A percentile compares a stretch with the other conserved stretches of the same genome.
phyloP scores from a whole-genome alignment of 2,888 invertebrate genomes.

The Baccha elongata region DNA sequence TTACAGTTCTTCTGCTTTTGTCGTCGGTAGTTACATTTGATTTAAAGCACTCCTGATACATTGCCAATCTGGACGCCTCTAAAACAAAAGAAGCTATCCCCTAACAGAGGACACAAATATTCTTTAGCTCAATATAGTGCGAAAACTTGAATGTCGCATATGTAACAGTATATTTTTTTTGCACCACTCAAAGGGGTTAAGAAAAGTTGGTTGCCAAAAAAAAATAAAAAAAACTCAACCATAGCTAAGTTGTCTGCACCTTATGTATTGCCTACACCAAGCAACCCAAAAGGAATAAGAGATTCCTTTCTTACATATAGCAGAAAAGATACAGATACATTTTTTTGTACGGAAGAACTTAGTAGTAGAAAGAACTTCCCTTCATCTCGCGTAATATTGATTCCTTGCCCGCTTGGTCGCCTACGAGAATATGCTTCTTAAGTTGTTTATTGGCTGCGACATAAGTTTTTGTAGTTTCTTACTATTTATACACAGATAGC shows the following conservation, averaged over 20 bases:
- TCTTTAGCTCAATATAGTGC: constrained; percentile 66
- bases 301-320: constrained; percentile 1
- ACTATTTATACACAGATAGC: constrained; percentile 4
- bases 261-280: constrained; percentile 53
- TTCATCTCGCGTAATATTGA: constrained; percentile 62
- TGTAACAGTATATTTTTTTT: constrained; percentile 28
- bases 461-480: constrained; percentile 57
- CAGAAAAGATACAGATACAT: background rate
- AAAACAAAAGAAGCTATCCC: constrained; percentile 34
- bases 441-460: constrained; percentile 74
- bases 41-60: constrained; percentile 67
- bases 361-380: constrained; percentile 28
- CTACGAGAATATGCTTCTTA: constrained; percentile 69
- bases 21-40: constrained; percentile 45
- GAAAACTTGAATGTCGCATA: constrained; percentile 71
- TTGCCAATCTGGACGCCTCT: constrained; percentile 65
- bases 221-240: constrained; percentile 27
- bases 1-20: background rate
- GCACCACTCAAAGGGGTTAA: constrained; percentile 42
- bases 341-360: background rate
- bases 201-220: constrained; percentile 60
- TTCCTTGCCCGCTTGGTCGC: constrained; percentile 71
- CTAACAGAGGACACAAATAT: constrained; percentile 3
- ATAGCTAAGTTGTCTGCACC: constrained; percentile 61
- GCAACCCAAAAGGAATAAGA: constrained; percentile 41